Base-by-base conservation (phyloP, 1,140 invertebrate genomes). In the Apis cerana region DNA sequence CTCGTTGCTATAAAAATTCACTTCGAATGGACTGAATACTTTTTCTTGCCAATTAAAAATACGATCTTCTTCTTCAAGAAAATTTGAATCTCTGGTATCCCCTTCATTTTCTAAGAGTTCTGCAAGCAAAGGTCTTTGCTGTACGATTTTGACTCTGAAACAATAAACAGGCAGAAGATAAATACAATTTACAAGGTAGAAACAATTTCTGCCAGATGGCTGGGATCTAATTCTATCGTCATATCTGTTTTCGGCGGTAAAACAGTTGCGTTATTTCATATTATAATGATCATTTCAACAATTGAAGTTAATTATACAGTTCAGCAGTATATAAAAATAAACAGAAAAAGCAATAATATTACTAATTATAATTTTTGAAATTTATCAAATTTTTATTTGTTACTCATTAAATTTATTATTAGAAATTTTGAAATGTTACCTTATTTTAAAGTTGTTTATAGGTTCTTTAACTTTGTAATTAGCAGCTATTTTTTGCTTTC, bases 381-480 rank as follows among this genome's bases (percentile, higher is more conserved):
- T 19, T 50, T 52, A 3, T 15, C 11, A 27, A 62, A 27, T 23
- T 52, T 33, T 43, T 43, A 43, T 43, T 5, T 5, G 33, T 43
- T 43, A 43, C 0, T 43, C 5, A 43, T 43, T 43, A 43, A 43
- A 43, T 43, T 43, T 43, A 5, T 43, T 43, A 43, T 43, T 43
- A 43, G n/a, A 43, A 33, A 17, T 11, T 10, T 58, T 17, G 8
- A 72, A 21, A 23, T 56, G 10, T 87, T 89, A 94, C 94, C 92
- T 93, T 82, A 95, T 79, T 86, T 93, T 93, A 9, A 95, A 93
- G 76, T 95, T 94, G 7, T 89, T 85, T 48, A 95, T 95, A 21
- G 93, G 92, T 43, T 95, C 94, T 52, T 85, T 91, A 43, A 95
- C 91, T 17, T 91, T 91, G 81, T 95, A 95, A 65, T 90, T 92